Base-by-base conservation (phyloP, 2,888 invertebrate species). In the Trissoscelio sp. region DNA sequence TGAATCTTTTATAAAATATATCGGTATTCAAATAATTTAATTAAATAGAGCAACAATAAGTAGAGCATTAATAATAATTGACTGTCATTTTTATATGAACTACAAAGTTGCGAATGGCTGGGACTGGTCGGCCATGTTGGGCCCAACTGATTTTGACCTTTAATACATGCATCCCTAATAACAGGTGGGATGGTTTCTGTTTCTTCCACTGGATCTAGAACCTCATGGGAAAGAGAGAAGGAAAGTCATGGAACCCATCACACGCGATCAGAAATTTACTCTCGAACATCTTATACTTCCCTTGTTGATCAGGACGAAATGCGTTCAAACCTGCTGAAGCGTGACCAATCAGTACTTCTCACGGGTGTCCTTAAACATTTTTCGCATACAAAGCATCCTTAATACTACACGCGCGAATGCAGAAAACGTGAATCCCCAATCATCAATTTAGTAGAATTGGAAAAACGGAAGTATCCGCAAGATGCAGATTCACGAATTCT, bases 251-350 rank as follows among this genome's bases (percentile, higher is more conserved):
- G 79, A 82, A 79, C 74, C 74, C 79, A 75, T 79, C 64, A 57
- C 72, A 28, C 70, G 55, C 66, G 48, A 62, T 16, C 46, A 37
- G 37, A 18, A 66, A 66, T 73, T 57, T 60, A 77, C 79, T 77
- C 64, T 2, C 79, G 77, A 73, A 53, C 77, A 75, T 78, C 82
- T 89, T 81, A 87, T 89, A 83, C 66, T 88, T 83, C 66, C 89
- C 88, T 88, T 78, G 86, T 87, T 88, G 69, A 60, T 80, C 83
- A 87, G 85, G 87, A 86, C 85, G 85, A 86, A 83, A 84, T 83
- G 83, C 83, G 85, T 87, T 87, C 83, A 83, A 88, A 88, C 86
- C 85, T 86, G 85, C 85, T 86, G 85, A 84, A 87, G 85, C 88
- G 87, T 87, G 83, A 86, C 88, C 83, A 83, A 87, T 85, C 74